Base-by-base conservation (phyloP, 1,140 invertebrate species). In the roundworm (Caenorhabditis elegans) region DNA sequence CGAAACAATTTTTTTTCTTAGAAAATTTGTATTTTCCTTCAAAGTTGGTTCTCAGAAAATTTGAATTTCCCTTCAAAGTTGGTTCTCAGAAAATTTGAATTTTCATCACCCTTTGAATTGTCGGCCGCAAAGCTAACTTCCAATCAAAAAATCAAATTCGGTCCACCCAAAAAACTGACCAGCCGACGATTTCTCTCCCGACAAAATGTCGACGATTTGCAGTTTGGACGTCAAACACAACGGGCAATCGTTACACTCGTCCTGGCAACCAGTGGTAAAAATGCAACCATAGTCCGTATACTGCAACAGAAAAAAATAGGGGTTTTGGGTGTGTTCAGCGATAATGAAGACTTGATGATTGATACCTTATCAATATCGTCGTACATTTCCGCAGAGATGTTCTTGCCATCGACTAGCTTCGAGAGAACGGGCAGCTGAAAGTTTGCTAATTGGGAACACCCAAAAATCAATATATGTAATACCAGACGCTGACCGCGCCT, bases 211-310 rank as follows among this genome's bases (percentile, higher is more conserved):
- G 17, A 88, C 85, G 13, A 87, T 79, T 82, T 87, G 86, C 24
- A 85, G 77, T 78, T 87, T 87, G 36, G 83, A 82, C n/a, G 83
- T 88, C 77, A 76, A 55, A 78, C 86, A 87, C 46, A 87, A 80
- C 13, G 65, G 53, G 19, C 60, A 76, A 53, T 49, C 17, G 47
- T 86, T 84, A 55, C 80, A 86, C 75, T 87, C 86, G n/a, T 87
- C 86, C 43, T 85, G 53, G 76, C 86, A 87, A 43, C 86, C 86
- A 49, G 86, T 80, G 3, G 87, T 87, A 77, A 87, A 87, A 51
- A 87, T 87, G 78, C 86, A 87, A 39, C 86, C 86, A 78, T 87
- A 87, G 43, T 87, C 86, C 3, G 87, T 87, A 39, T 76, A 70
- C 87, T 86, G 19, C n/a, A n/a, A n/a, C n/a, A 82, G 81, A 53